Evolutionary conservation across 2,888 invertebrate genomes (phyloP).

Genomic region (Synanthedon tipuliformis): DNA sequence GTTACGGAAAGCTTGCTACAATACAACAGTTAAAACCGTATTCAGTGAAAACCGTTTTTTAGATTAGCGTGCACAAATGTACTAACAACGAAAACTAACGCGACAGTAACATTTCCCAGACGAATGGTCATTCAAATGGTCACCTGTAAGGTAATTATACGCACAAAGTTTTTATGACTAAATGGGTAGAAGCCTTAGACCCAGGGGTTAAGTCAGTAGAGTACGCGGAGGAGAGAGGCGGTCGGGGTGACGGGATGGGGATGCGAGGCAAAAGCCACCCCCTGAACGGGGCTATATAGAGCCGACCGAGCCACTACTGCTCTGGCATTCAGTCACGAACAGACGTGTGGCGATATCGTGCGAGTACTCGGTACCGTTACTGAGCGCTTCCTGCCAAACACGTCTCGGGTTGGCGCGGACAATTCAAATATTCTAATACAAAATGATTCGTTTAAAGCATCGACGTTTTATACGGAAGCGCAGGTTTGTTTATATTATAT

Average conservation of each 20-base stretch:
- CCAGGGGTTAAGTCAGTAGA: not conserved
- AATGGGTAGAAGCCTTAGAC: conserved; percentile 6
- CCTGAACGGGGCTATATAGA: conserved; percentile 6
- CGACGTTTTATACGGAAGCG: conserved; percentile 7
- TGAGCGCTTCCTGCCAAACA: conserved; percentile 31
- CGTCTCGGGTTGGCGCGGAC: conserved; percentile 41
- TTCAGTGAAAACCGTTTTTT: no score
- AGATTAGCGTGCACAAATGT: no score
- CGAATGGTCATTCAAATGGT: no score
- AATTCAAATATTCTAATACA: conserved; percentile 22
- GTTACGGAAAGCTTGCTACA: no score
- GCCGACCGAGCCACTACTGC: conserved; percentile 2
- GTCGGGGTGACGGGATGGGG: conserved; percentile 1
- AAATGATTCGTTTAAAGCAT: conserved; percentile 24
- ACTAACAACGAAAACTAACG: no score
- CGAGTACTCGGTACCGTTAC: conserved; percentile 8
- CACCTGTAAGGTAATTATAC: not conserved
- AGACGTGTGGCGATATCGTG: conserved; percentile 16
- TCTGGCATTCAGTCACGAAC: conserved; percentile 24
- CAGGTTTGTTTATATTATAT: conserved; percentile 23
- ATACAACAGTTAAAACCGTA: no score
- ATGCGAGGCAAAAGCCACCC: conserved; percentile 20
- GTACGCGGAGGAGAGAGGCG: conserved; percentile 4
- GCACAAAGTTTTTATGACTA: conserved; percentile 2
- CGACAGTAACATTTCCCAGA: no score